Conservation (phyloP, 2,888 invertebrate genomes). For the Apantesis nais region DNA sequence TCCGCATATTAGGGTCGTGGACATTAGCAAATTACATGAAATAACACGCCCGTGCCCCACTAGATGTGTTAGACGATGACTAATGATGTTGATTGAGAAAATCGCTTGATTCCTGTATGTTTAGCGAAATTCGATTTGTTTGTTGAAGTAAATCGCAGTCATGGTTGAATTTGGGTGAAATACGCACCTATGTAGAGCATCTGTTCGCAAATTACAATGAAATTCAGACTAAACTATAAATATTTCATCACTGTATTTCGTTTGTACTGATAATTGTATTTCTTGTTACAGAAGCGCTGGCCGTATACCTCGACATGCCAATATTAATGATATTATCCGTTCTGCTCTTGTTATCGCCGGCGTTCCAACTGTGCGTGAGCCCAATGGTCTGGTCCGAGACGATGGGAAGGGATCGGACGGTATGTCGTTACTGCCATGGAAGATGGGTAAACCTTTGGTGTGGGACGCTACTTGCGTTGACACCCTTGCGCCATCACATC, state of each 20-base stretch:
- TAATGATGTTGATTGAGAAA: slow-evolving; percentile 21
- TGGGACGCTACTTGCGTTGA: too few species aligned
- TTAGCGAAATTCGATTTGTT: slow-evolving; percentile 12
- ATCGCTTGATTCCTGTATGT: slow-evolving; percentile 25
- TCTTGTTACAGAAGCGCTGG: too few species aligned
- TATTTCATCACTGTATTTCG: not conserved
- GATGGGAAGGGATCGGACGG: too few species aligned
- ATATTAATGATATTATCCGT: too few species aligned
- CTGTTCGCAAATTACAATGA: not conserved
- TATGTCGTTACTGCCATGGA: too few species aligned
- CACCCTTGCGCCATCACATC: too few species aligned
- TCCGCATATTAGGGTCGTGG: slow-evolving; percentile 60
- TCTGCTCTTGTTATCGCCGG: too few species aligned
- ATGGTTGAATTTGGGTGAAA: not conserved
- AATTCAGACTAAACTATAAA: not conserved
- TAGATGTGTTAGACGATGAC: slow-evolving; percentile 20
- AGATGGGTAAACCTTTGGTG: too few species aligned
- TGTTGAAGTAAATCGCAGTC: not conserved
- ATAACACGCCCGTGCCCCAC: slow-evolving; percentile 26
- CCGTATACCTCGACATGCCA: too few species aligned
- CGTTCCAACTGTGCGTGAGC: too few species aligned
- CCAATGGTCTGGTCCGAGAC: too few species aligned
- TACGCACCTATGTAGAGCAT: not conserved
- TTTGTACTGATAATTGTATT: not conserved
- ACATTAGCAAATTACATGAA: slow-evolving; percentile 48